Evolutionary conservation across 2,888 invertebrate genomes (phyloP).

Genomic region (Apomyelois bistriatella): DNA sequence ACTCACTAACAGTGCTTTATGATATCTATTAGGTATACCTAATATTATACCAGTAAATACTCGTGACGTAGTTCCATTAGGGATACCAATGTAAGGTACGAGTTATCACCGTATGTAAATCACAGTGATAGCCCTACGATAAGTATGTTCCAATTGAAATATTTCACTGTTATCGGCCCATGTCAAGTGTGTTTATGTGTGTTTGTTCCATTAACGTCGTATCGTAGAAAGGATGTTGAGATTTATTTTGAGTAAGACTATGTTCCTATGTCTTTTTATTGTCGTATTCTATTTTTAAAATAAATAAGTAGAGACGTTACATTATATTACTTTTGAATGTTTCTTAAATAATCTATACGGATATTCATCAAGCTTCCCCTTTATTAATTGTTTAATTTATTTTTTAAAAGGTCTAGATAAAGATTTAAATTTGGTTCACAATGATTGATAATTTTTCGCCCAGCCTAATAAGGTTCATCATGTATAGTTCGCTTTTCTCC

Average conservation of each 20-base stretch:
- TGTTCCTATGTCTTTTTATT: too few relatives aligned
- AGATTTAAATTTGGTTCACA: too few relatives aligned
- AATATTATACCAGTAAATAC: neutral
- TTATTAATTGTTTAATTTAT: too few relatives aligned
- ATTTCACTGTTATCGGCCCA: constrained; percentile 6
- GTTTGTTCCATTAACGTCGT: constrained; percentile 4
- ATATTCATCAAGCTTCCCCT: too few relatives aligned
- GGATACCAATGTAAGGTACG: constrained; percentile 31
- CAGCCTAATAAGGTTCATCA: too few relatives aligned
- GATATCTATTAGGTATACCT: neutral
- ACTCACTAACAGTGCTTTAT: neutral
- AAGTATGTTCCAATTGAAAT: neutral
- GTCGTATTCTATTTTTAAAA: too few relatives aligned
- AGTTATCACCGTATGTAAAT: constrained; percentile 31
- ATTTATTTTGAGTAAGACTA: neutral
- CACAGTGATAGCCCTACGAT: constrained; percentile 25
- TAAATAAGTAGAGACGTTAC: too few relatives aligned
- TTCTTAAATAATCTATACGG: too few relatives aligned
- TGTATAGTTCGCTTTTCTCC: too few relatives aligned
- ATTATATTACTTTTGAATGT: too few relatives aligned
- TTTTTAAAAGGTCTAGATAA: too few relatives aligned
- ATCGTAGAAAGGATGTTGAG: neutral
- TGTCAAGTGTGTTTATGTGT: constrained; percentile 1
- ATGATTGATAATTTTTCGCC: too few relatives aligned
- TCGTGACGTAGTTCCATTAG: constrained; percentile 39